Base-by-base conservation (phyloP, 2,797 vertebrate genomes). In the Rhynchotus rufescens region DNA sequence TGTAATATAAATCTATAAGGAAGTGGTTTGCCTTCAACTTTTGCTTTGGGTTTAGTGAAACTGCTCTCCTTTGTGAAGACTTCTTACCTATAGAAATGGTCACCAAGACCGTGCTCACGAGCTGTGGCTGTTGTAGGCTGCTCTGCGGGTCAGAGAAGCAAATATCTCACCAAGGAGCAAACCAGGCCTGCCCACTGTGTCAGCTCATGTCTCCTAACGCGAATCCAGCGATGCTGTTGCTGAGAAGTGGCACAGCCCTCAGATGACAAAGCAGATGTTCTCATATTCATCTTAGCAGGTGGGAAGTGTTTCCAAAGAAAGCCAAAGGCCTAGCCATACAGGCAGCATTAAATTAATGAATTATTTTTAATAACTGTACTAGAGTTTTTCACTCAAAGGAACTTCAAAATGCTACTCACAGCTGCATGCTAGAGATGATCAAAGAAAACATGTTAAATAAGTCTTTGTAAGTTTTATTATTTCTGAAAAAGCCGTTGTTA, bases 31-130 rank as follows among this genome's bases (percentile, higher is more conserved):
- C 47, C 23, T 57, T 67, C 10, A 28, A 4, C 6, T 9, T 89
- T 90, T 84, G 34, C 6, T 84, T 52, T 6, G 23, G 51, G 5
- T 92, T 51, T 82, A 51, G 56, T 10, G 15, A 32, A 69, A 23
- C 40, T 64, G 15, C 21, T 89, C 15, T 44, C 16, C 64, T 45
- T 74, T 26, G 19, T 17, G 21, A 85, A 49, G 15, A 12, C 60
- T 85, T 77, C 49, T 84, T 77, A 44, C 28, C 54, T 83, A 13
- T n/a, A 47, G 75, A 75, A 88, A 75, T 69, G 56, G 45, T 87
- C 80, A 11, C 4, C 28, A 32, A 71, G 44, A 25, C 30, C 9
- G 74, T 26, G 28, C 49, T 74, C 6, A 5, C 8, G 25, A 45
- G 59, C 36, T 47, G 0, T 22, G 15, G 57, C 23, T 67, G 26